Percentiles rank a stretch among this genome's conserved stretches.
Conservation (phyloP, 2,797 vertebrate genomes). For the Eupleurogrammus muticus region DNA sequence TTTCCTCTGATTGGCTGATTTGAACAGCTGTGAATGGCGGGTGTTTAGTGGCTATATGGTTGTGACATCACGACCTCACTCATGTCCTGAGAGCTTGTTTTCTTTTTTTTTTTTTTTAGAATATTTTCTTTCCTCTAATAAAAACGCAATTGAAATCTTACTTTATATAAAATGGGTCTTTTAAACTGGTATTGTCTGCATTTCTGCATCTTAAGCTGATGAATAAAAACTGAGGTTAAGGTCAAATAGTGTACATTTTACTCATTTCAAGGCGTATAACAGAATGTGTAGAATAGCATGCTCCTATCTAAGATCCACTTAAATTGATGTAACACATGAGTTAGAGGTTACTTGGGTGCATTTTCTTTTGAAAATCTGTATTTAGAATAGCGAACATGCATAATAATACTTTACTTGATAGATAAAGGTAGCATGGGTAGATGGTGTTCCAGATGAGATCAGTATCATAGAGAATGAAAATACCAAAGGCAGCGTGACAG, state of each 20-base stretch:
- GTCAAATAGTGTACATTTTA: conserved; percentile 7
- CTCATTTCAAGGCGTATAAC: conserved; percentile 2
- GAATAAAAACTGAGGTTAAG: conserved; percentile 12
- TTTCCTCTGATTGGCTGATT: too few species aligned
- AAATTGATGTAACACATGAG: conserved; percentile 48
- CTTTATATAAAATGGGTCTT: too few species aligned
- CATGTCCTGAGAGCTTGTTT: too few species aligned
- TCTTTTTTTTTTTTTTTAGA: too few species aligned
- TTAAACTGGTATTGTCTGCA: too few species aligned
- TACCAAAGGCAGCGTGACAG: conserved; percentile 14
- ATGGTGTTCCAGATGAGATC: conserved; percentile 57
- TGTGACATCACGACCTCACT: too few species aligned
- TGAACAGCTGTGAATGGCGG: too few species aligned
- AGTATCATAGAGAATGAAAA: conserved; percentile 39
- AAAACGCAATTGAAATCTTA: too few species aligned
- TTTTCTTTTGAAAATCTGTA: conserved; percentile 46
- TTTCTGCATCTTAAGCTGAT: not conserved
- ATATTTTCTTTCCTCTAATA: too few species aligned
- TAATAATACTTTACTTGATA: conserved; percentile 41
- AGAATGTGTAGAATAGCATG: conserved; percentile 12
- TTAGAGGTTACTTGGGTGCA: conserved; percentile 36
- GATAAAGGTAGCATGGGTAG: conserved; percentile 35
- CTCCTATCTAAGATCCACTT: conserved; percentile 46
- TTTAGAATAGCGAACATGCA: conserved; percentile 52
- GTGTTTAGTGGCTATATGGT: too few species aligned